Evolutionary conservation across 2,113 vertebrate genomes (phyloP).

Genomic region (Scartelaos histophorus): DNA sequence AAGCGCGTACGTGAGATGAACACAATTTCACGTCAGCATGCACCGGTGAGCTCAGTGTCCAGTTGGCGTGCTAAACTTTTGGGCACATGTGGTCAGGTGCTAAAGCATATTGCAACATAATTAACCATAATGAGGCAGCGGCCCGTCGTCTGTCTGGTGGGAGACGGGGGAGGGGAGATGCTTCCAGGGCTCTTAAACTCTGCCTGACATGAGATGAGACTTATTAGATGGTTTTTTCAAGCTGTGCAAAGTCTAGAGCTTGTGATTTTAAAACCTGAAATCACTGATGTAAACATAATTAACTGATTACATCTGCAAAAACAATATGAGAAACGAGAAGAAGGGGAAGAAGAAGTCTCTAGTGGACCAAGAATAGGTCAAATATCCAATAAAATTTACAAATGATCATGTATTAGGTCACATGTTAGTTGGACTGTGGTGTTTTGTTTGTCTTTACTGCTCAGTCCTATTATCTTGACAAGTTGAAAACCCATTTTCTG

Average conservation of each 20-base stretch:
- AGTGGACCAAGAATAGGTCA: no score
- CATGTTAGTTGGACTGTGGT: no score
- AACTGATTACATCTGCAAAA: neutral
- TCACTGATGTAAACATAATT: neutral
- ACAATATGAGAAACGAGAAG: no score
- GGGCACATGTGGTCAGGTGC: slow-evolving; percentile 30
- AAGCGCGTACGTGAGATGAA: slow-evolving; percentile 20
- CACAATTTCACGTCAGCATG: slow-evolving; percentile 19
- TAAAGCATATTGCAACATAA: slow-evolving; percentile 40
- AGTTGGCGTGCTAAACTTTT: slow-evolving; percentile 7
- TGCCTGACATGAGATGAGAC: neutral
- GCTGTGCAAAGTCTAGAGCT: neutral
- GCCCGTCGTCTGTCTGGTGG: slow-evolving; percentile 16
- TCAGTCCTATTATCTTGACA: no score
- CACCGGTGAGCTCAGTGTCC: slow-evolving; percentile 21
- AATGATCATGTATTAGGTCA: no score
- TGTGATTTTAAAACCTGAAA: neutral
- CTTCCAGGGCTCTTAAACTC: slow-evolving; percentile 22
- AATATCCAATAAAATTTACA: no score
- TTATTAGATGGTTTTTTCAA: slow-evolving; percentile 8
- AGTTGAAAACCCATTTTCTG: no score
- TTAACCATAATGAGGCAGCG: slow-evolving; percentile 37
- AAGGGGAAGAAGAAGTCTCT: no score
- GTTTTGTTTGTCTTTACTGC: no score
- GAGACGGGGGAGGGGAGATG: slow-evolving; percentile 11